phyloP scores from a whole-genome alignment of 2,113 vertebrate genomes.

The Malurus melanocephalus region DNA sequence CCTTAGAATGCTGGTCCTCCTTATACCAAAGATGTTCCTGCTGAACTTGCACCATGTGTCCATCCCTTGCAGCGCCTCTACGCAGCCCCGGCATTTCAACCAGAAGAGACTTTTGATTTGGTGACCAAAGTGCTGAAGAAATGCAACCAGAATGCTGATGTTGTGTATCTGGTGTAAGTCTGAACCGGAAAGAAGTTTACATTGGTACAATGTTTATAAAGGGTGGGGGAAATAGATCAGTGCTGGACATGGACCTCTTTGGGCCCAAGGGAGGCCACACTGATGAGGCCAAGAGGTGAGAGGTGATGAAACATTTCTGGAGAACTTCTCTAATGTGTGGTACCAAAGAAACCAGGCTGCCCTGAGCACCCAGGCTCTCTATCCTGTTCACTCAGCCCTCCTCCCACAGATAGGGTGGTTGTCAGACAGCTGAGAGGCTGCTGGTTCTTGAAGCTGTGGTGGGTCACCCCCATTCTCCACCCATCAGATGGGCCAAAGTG shows the following conservation, averaged over 20 bases:
- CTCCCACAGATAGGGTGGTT: neutral
- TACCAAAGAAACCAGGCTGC: neutral
- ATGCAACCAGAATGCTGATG: conserved; percentile 7
- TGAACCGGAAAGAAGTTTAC: neutral
- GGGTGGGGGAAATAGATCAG: neutral
- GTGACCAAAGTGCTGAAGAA: conserved; percentile 20
- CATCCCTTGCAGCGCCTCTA: neutral
- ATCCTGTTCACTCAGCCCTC: neutral
- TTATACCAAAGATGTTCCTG: neutral
- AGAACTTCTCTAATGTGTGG: neutral
- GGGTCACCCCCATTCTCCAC: neutral
- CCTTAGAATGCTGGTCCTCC: neutral
- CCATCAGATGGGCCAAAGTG: neutral
- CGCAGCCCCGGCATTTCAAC: neutral
- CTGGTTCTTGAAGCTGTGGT: neutral
- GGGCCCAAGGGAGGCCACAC: neutral
- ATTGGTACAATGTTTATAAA: neutral
- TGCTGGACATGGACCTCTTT: neutral
- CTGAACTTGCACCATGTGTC: neutral
- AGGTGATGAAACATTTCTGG: neutral
- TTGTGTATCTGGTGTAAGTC: conserved; percentile 26
- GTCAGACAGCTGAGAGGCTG: neutral
- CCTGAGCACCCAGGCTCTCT: neutral
- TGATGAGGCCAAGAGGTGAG: neutral
- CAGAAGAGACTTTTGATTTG: neutral